Base-by-base conservation (phyloP, 2,113 vertebrate genomes). In the Apaloderma vittatum region DNA sequence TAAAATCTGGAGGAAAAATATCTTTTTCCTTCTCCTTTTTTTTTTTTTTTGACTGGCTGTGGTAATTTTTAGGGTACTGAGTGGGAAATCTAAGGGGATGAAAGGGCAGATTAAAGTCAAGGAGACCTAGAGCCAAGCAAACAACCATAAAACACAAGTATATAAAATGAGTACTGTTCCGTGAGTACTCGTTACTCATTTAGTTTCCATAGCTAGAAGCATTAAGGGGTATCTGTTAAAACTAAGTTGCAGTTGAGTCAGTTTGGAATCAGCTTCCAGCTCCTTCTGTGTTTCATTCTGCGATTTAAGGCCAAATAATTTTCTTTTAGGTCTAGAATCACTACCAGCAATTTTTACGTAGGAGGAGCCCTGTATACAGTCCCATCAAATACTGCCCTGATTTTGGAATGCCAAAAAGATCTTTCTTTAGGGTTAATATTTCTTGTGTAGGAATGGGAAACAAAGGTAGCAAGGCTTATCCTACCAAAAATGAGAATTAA, bases 1-100 rank as follows among this genome's bases (percentile, higher is more conserved):
- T 91, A 77, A 81, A 73, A 76, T 79, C 40, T 74, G 29, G 15
- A 61, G 49, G 30, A 61, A 77, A 57, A 74, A 36, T 73, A 14
- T 8, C 0, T 59, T 76, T 93, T 55, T 23, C 17, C 7, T 12
- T 51, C 4, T 67, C 7, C 14, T 46, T 18, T 29, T 6, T 3
- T 18, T 45, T 26, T 23, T 10, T 4, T 15, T 43, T 79, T 65
- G 37, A 11, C 10, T 40, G 40, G 40, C 95, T 99, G 98, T 54
- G 97, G 98, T 75, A 97, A 98, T 97, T 99, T 99, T 97, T 95
- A 98, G 66, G 96, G 98, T 80, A 94, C 96, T 37, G 94, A 98
- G 26, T 99, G 98, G 52, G 98, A 98, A 95, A 99, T 99, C 96
- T 99, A 98, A 65, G 98, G 97, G 66, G 97, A 99, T 92, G 95